Base-by-base conservation (phyloP, 2,888 invertebrate species). In the Cryptus armator region DNA sequence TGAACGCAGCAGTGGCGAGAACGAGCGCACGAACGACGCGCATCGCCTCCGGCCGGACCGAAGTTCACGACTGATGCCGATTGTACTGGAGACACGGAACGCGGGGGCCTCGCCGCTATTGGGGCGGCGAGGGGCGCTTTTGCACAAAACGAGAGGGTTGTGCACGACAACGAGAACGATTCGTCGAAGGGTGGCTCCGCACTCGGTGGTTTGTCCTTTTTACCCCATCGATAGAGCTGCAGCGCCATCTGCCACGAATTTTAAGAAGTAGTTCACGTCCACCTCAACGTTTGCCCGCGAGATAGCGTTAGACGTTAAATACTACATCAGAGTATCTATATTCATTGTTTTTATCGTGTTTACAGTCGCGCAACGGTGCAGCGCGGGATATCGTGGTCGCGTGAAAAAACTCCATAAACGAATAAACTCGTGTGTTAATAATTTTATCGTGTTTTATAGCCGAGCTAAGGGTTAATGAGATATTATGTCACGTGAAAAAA, bases 1-100 rank as follows among this genome's bases (percentile, higher is more conserved):
- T 51, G 53, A 85, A 66, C 85, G 87, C 82, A 82, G 72, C 59
- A 76, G 51, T 72, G 64, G 86, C 85, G 84, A 79, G 74, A 72
- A 75, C 71, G 78, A 83, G 79, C 83, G 79, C 76, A 77, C 86
- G 86, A 78, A 44, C 84, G 85, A 87, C 83, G 86, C 84, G 86
- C 88, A 88, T 88, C 79, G 88, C 87, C 90, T 90, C 89, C 85
- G 83, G 86, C 84, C 87, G 90, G 88, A 90, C 88, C 89, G 89
- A 88, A 91, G 88, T 90, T 91, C 88, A 90, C 90, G 89, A 91
- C 91, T 91, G 91, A 79, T 81, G 79, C 74, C 81, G 78, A 78
- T 74, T 84, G 85, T 80, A 78, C 87, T 56, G 56, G 53, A 53
- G 16, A 9, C 37, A 37, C 37, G 37, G 37, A 37, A 37, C 37